Evolutionary conservation across 2,888 invertebrate species (phyloP).

Genomic region (Pyralis farinalis): DNA sequence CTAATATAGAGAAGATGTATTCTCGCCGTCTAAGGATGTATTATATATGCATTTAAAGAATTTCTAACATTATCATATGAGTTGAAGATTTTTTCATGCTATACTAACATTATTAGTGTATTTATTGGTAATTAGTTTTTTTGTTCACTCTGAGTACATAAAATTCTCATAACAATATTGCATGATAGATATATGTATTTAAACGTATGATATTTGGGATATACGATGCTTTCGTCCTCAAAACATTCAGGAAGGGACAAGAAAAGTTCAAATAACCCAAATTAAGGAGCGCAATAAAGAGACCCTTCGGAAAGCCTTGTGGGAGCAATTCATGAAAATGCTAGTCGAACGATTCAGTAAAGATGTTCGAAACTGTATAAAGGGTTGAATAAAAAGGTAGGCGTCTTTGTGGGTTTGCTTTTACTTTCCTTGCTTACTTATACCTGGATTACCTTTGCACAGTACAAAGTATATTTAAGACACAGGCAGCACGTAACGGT

Average conservation of each 20-base stretch:
- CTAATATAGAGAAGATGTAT: conserved; percentile 55
- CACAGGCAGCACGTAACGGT: neutral
- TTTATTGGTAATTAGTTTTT: no score
- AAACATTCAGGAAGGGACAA: conserved; percentile 51
- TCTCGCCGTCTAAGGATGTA: conserved; percentile 15
- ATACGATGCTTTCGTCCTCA: conserved; percentile 43
- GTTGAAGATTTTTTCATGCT: no score
- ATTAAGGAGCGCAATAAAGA: conserved; percentile 65
- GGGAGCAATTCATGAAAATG: conserved; percentile 66
- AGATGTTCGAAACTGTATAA: conserved; percentile 49
- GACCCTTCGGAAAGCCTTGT: conserved; percentile 61
- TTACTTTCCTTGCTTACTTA: conserved; percentile 23
- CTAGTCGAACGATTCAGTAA: conserved; percentile 49
- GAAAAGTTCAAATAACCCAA: conserved; percentile 67
- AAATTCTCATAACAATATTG: conserved; percentile 24
- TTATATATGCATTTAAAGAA: no score
- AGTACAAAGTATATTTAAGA: conserved; percentile 12
- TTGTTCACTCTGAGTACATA: no score
- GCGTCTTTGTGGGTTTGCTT: conserved; percentile 25
- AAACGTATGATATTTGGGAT: conserved; percentile 24
- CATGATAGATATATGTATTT: no score
- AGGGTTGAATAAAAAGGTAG: conserved; percentile 45
- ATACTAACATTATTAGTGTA: no score
- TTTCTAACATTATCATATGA: no score
- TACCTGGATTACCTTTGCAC: conserved; percentile 22